Evolutionary conservation across 2,888 invertebrate genomes (phyloP).

Genomic region (Pandemis heparana): DNA sequence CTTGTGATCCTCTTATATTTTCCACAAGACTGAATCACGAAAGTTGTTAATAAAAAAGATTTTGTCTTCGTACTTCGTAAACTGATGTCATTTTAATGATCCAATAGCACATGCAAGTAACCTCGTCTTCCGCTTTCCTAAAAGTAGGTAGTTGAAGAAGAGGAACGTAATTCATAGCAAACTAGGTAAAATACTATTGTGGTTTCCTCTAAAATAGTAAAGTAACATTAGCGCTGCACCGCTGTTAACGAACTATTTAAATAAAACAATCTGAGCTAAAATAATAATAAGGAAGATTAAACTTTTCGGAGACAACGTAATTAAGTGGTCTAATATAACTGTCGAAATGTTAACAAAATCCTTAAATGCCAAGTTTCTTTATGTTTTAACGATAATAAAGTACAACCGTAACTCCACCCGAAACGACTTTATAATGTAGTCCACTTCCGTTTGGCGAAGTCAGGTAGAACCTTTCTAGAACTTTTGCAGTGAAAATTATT

Average conservation of each 20-base stretch:
- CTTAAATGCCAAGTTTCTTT: not conserved
- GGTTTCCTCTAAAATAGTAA: too few species aligned
- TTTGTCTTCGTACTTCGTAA: not conserved
- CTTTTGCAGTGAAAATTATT: slow-evolving; percentile 29
- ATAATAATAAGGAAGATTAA: not conserved
- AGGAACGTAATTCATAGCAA: too few species aligned
- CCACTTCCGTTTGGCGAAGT: slow-evolving; percentile 24
- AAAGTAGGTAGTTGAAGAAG: too few species aligned
- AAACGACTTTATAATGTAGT: slow-evolving; percentile 37
- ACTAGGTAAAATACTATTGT: too few species aligned
- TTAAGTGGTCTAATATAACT: not conserved
- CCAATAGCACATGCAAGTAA: not conserved
- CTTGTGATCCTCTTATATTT: slow-evolving; percentile 14
- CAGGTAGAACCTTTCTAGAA: slow-evolving; percentile 24
- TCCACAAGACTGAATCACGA: slow-evolving; percentile 4
- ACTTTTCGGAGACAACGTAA: not conserved
- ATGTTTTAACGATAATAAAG: not conserved
- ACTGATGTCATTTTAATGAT: slow-evolving; percentile 1
- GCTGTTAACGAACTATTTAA: too few species aligned
- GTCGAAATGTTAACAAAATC: not conserved
- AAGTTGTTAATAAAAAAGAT: slow-evolving; percentile 1
- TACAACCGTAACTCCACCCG: slow-evolving; percentile 8
- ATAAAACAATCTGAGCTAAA: too few species aligned
- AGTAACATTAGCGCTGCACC: too few species aligned
- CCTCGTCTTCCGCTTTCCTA: too few species aligned